Evolutionary conservation across 1,140 invertebrate genomes (phyloP).

Genomic region (Pseudomyrmex cubaensis): DNA sequence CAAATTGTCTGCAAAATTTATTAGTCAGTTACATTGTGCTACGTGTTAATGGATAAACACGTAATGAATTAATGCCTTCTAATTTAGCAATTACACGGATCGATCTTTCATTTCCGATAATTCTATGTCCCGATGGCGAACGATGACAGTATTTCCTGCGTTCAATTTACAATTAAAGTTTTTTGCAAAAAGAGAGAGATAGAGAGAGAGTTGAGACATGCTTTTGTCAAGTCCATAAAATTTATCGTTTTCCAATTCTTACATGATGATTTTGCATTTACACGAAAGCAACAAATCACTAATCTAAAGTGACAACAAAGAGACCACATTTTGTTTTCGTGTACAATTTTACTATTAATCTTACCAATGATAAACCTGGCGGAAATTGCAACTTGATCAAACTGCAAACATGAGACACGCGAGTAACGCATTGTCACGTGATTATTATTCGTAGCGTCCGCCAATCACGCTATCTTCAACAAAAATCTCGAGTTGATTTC

Average conservation of each 20-base stretch:
- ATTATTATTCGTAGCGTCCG: constrained; percentile 55
- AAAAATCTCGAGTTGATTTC: constrained; percentile 57
- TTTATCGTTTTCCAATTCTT: background rate
- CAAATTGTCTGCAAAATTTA: constrained; percentile 36
- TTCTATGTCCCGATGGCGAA: constrained; percentile 23
- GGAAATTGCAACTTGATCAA: constrained; percentile 40
- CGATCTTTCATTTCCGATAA: constrained; percentile 32
- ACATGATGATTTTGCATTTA: background rate
- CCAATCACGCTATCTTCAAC: constrained; percentile 51
- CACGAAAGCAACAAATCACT: constrained; percentile 15
- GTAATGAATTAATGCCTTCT: constrained; percentile 5
- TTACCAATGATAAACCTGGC: constrained; percentile 31
- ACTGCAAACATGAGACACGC: constrained; percentile 55
- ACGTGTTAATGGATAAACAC: constrained; percentile 34
- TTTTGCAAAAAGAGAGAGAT: background rate
- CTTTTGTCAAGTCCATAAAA: too few relatives aligned
- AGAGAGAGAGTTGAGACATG: background rate
- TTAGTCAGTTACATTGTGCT: background rate
- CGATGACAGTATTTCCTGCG: background rate
- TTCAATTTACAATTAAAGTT: constrained; percentile 23
- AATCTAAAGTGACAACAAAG: constrained; percentile 6
- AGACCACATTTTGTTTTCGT: constrained; percentile 18
- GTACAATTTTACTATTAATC: constrained; percentile 45
- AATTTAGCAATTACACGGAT: constrained; percentile 29
- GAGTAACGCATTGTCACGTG: constrained; percentile 69